Evolutionary conservation across 2,113 vertebrate species (phyloP), one percentile per base, ranked within the genome.

Genomic region (Piaya cayana): DNA sequence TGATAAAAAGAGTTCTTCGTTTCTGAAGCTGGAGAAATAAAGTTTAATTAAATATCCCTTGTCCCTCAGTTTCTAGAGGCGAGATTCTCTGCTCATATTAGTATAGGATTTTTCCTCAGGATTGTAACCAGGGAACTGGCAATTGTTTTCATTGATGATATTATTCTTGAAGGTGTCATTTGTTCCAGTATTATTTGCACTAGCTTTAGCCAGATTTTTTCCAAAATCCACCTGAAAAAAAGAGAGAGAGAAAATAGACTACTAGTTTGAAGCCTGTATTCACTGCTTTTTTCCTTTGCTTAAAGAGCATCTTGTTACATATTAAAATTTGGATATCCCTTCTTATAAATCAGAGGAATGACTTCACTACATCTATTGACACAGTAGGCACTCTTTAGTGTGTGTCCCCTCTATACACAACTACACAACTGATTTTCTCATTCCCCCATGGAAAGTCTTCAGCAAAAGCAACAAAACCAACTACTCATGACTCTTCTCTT

Each of bases 61-160:
- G 34, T 69, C 62, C 62, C 36, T 58, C 32, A 39, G 53, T 27
- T 86, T 69, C 93, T 97, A 97, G 92, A 98, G 98, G 68, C 78
- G 81, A 59, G 98, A 97, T 72, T 97, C 97, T 80, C 90, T 97
- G 65, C 42, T 92, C 45, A 72, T 37, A 30, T 98, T 98, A 69
- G 87, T 96, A 8, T 97, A 96, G 36, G 96, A 97, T 78, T 98
- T 98, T 79, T 98, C 97, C 37, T 95, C 88, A 2, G 93, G 47
- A 39, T 96, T 96, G 75, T 96, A 97, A 56, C 84, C 96, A 63
- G 87, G 58, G 27, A 76, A 36, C 29, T 76, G 97, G 32, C 13
- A 15, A 50, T 37, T 59, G 42, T 82, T 96, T 83, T 97, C 95
- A 74, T 72, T 95, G 27, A 55, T 70, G 16, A 43, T 81, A 6